Evolutionary conservation across 2,113 vertebrate species (phyloP), one percentile per base, ranked within the genome.

Genomic region (Lepus americanus): DNA sequence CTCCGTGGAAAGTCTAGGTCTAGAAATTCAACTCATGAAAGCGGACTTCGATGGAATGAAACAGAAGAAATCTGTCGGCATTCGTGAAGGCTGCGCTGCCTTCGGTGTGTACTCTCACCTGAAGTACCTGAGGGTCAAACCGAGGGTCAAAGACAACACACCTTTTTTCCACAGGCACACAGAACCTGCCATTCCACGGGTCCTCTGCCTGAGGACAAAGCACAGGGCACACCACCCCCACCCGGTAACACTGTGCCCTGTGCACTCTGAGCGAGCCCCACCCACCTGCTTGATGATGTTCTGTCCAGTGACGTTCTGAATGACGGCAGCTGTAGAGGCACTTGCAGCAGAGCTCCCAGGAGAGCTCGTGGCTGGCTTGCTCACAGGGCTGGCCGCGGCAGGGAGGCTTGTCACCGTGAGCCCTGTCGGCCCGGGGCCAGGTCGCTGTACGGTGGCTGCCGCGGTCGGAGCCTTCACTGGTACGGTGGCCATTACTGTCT

Each of bases 241-340:
- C 55, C 55, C 14, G 17, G 55, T 11, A 5, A 20, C 55, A 59
- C 55, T 59, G 55, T 59, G 55, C 19, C 55, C 55, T 59, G 55
- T 59, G 19, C 55, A 16, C 19, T 14, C 13, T 0, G 55, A 77
- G 9, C 11, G 74, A 27, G 10, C 7, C 72, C 72, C 94, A 66
- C 87, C 90, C 74, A 99, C 99, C 99, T 99, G 99, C 98, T 99
- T 99, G 97, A 99, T 99, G 80, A 99, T 99, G 97, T 98, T 99
- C 55, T 99, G 98, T 81, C 98, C 98, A 73, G 98, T 95, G 17
- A 99, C 97, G 0, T 99, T 99, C 97, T 99, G 99, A 88, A 99
- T 98, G 84, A 99, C 95, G 0, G 99, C 95, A 3, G 99, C 98
- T 2, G 99, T 97, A 20, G 98, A 95, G 3, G 98, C 98, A 93